Conservation (phyloP, 1,140 invertebrate genomes). For the Ceratosolen fusciceps region DNA sequence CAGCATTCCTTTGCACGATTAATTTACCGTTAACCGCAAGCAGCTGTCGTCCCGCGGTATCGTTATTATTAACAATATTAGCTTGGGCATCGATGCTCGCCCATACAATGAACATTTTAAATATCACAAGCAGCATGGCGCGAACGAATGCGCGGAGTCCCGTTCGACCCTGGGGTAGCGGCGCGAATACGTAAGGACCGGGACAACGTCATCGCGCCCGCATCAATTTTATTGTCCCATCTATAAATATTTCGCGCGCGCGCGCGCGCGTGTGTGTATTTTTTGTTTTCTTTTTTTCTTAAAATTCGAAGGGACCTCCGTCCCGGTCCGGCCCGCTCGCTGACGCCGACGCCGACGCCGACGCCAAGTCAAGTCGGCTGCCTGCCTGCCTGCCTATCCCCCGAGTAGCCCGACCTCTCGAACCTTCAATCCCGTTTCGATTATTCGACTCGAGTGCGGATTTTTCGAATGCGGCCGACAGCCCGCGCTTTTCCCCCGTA, state of each 20-base stretch:
- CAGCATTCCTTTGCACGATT: background rate
- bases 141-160: slow-evolving; percentile 15
- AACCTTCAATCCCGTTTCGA: background rate
- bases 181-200: background rate
- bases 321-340: no score
- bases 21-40: slow-evolving; percentile 14
- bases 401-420: slow-evolving; percentile 25
- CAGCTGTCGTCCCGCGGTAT: background rate
- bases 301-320: slow-evolving; percentile 19
- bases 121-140: background rate
- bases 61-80: background rate
- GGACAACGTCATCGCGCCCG: slow-evolving; percentile 7
- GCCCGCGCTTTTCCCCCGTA: background rate
- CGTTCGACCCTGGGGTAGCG: background rate
- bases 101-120: background rate
- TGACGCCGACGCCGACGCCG: background rate
- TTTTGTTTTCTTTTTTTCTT: no score
- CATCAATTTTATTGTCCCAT: slow-evolving; percentile 21
- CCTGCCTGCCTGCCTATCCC: no score
- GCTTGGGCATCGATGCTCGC: background rate
- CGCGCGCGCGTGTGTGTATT: no score
- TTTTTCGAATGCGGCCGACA: slow-evolving; percentile 1
- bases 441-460: background rate
- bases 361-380: no score
- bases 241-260: slow-evolving; percentile 42